Percentiles rank a stretch among this genome's conserved stretches.
Conservation (phyloP, 1,140 invertebrate genomes). For the Battus philenor region DNA sequence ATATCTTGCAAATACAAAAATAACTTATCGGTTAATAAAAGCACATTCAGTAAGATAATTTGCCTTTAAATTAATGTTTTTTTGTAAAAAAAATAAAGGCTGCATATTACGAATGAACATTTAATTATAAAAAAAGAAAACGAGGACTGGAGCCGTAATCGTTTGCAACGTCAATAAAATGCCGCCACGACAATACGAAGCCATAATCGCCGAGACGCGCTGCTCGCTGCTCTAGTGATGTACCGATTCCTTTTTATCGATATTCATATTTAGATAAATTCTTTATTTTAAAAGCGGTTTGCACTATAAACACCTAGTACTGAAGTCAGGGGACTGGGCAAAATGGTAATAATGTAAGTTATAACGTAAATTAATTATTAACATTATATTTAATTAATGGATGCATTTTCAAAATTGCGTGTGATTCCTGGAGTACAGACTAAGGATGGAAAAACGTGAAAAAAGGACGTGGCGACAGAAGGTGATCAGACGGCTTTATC, state of each 20-base stretch:
- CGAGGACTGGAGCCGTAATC: background rate
- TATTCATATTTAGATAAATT: background rate
- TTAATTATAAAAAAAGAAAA: background rate
- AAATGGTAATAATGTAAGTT: too few relatives aligned
- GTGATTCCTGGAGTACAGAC: too few relatives aligned
- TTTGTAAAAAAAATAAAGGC: background rate
- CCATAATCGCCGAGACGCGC: background rate
- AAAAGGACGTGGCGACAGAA: too few relatives aligned
- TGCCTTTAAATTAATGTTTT: background rate
- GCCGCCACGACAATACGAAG: conserved; percentile 3
- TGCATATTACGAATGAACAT: background rate
- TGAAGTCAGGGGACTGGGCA: too few relatives aligned
- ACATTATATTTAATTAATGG: too few relatives aligned
- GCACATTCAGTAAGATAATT: background rate
- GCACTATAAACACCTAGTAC: too few relatives aligned
- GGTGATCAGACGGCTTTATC: too few relatives aligned
- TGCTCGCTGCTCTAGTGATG: background rate
- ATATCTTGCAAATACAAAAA: background rate
- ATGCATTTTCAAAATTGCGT: too few relatives aligned
- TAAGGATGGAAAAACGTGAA: too few relatives aligned
- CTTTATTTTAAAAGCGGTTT: too few relatives aligned
- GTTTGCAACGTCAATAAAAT: conserved; percentile 1
- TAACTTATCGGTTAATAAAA: background rate
- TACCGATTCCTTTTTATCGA: too few relatives aligned
- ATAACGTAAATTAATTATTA: too few relatives aligned